phyloP scores from a whole-genome alignment of 2,113 vertebrate genomes.

The Drymodes brunneopygia region DNA sequence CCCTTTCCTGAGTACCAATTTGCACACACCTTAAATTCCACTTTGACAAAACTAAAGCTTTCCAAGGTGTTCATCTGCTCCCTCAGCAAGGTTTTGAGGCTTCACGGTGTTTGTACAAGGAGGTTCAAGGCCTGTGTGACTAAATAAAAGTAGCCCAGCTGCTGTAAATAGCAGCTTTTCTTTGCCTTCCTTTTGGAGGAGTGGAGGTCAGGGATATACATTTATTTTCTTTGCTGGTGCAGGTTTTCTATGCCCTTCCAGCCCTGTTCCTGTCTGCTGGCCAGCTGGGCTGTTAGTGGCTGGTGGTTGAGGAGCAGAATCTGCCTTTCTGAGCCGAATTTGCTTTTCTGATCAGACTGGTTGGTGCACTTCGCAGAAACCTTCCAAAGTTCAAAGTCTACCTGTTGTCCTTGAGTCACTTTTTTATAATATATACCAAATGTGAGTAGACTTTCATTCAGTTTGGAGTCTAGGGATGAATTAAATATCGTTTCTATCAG shows the following conservation, averaged over 20 bases:
- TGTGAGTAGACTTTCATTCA: neutral
- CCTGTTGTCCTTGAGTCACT: neutral
- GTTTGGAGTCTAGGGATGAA: neutral
- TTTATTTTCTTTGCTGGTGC: neutral
- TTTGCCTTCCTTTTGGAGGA: neutral
- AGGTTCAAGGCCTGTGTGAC: neutral
- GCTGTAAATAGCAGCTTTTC: neutral
- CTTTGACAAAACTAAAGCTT: neutral
- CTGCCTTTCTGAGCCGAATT: neutral
- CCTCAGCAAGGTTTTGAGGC: neutral
- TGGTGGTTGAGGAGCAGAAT: neutral
- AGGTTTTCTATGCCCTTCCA: neutral
- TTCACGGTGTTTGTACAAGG: neutral
- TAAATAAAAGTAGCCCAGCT: neutral
- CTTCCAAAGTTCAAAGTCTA: neutral
- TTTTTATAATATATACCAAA: neutral
- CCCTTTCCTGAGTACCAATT: neutral
- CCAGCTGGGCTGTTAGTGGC: neutral
- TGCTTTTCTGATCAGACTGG: neutral
- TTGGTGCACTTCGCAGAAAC: fast-evolving
- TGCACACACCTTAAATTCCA: neutral
- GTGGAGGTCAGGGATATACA: neutral
- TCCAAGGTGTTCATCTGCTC: neutral
- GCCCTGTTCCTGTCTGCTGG: neutral
- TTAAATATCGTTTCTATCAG: neutral